Conservation (phyloP, 1,140 invertebrate species). For the Drosophila subobscura region DNA sequence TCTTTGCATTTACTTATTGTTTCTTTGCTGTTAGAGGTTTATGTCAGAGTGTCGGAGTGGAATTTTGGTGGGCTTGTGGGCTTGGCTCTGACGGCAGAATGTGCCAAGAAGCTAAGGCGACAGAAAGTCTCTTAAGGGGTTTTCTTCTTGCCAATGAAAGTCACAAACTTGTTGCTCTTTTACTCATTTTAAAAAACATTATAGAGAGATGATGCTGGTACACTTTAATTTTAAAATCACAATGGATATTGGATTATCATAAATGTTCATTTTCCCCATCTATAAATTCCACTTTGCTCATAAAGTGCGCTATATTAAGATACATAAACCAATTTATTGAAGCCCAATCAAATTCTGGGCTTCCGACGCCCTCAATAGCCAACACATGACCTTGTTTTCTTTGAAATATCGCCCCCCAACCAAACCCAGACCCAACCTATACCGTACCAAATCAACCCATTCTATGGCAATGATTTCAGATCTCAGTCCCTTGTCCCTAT, state of each 20-base stretch:
- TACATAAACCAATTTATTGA: too few relatives aligned
- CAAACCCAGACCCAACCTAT: neutral
- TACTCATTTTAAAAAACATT: too few relatives aligned
- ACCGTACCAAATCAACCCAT: too few relatives aligned
- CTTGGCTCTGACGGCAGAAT: conserved; percentile 39
- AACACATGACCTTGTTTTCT: conserved; percentile 53
- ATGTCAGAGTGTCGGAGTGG: conserved; percentile 11
- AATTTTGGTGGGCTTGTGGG: conserved; percentile 49
- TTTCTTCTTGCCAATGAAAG: neutral
- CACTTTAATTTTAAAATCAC: too few relatives aligned
- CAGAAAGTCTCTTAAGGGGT: conserved; percentile 26
- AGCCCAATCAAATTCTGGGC: too few relatives aligned
- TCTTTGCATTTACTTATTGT: conserved; percentile 76
- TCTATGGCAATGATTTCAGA: conserved; percentile 12
- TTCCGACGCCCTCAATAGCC: too few relatives aligned
- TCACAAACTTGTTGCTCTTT: too few relatives aligned
- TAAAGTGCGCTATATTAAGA: too few relatives aligned
- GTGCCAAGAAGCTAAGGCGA: conserved; percentile 1
- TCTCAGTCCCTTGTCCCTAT: conserved; percentile 6
- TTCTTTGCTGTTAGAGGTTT: conserved; percentile 63
- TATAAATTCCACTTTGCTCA: too few relatives aligned
- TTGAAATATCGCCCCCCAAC: conserved; percentile 11
- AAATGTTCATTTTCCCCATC: too few relatives aligned
- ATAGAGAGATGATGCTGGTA: too few relatives aligned
- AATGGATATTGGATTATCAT: too few relatives aligned